Evolutionary conservation across 2,888 invertebrate genomes (phyloP).

Genomic region (Allacma fusca): DNA sequence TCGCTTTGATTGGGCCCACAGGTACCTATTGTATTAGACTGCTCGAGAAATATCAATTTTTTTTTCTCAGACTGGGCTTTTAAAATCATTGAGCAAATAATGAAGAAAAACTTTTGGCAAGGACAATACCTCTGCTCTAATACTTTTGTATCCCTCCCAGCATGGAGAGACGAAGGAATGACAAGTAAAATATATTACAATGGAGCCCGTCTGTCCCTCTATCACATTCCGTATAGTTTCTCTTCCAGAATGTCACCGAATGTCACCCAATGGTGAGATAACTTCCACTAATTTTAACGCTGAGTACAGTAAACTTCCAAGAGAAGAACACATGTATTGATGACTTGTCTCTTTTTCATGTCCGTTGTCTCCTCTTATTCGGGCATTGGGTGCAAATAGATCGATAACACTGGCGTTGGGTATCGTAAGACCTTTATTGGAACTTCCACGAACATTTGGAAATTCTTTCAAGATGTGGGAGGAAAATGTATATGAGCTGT

Average conservation of each 20-base stretch:
- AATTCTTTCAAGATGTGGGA: no score
- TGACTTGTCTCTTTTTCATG: no score
- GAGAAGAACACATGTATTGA: no score
- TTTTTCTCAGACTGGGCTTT: neutral
- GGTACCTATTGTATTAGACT: no score
- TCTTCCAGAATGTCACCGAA: neutral
- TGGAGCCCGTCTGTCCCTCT: neutral
- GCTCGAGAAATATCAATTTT: neutral
- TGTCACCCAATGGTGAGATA: slow-evolving; percentile 3
- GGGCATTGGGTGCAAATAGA: no score
- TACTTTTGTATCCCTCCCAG: neutral
- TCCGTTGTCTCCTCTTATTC: no score
- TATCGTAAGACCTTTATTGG: no score
- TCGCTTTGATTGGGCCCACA: no score
- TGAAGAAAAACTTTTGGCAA: slow-evolving; percentile 5
- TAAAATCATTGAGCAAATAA: neutral
- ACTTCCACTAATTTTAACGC: slow-evolving; percentile 3
- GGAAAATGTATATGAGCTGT: no score
- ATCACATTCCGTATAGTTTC: neutral
- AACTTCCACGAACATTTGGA: no score
- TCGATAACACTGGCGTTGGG: no score
- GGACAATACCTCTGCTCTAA: neutral
- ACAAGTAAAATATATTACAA: slow-evolving; percentile 4
- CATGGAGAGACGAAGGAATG: neutral
- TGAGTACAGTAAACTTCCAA: neutral